A percentile compares a stretch with the other conserved stretches of the same genome.
Evolutionary conservation across 2,888 invertebrate species (phyloP).

Genomic region (Mantis religiosa): DNA sequence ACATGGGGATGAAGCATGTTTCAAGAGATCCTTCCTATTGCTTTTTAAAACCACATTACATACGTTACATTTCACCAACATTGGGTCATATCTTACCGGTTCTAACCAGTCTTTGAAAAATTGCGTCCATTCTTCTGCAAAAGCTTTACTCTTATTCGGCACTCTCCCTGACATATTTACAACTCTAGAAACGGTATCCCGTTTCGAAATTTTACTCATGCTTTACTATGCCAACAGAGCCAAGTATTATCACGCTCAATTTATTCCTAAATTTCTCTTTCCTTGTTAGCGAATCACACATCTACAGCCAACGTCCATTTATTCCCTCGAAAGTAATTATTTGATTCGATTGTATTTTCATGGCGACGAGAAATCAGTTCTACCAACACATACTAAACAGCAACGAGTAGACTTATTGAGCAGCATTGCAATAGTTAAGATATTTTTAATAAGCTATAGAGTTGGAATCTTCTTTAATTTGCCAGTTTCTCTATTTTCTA

Average conservation of each 20-base stretch:
- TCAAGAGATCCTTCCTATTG: constrained; percentile 38
- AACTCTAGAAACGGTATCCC: neutral
- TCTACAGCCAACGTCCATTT: neutral
- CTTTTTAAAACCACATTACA: constrained; percentile 37
- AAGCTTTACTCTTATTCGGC: constrained; percentile 14
- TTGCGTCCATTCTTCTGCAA: constrained; percentile 31
- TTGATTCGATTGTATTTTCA: neutral
- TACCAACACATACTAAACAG: neutral
- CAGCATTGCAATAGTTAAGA: too few species aligned
- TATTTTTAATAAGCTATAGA: too few species aligned
- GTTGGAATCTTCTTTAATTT: too few species aligned
- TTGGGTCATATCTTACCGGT: constrained; percentile 34
- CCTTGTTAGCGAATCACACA: neutral
- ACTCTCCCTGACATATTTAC: neutral
- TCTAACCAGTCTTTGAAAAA: constrained; percentile 38
- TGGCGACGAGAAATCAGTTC: neutral
- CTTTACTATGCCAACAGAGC: neutral
- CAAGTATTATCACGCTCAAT: neutral
- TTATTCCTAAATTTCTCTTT: neutral
- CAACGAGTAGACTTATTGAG: too few species aligned
- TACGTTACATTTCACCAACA: constrained; percentile 36
- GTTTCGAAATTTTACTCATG: constrained; percentile 15
- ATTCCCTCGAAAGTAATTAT: neutral
- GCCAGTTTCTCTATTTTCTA: too few species aligned
- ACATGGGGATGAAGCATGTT: constrained; percentile 37